These are phyloP conservation scores for Caenorhabditis angaria DNA, from an alignment of 2,888 invertebrate species.

Conservation along the genomic window DNA sequence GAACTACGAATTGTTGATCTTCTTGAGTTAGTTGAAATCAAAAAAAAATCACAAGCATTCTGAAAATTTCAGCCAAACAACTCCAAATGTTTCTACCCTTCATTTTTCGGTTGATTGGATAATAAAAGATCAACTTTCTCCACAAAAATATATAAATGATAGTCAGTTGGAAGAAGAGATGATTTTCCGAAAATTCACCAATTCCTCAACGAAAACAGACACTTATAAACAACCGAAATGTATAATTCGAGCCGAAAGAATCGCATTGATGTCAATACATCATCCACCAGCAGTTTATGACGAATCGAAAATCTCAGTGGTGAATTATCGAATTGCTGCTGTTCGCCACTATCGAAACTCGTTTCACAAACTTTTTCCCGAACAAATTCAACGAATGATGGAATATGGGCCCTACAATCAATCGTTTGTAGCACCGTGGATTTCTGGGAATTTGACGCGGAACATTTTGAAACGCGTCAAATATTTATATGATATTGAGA, in stretches of 20 bases:
- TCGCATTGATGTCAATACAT: constrained; percentile 9
- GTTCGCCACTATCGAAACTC: constrained; percentile 14
- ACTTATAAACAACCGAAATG: neutral
- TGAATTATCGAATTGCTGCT: neutral
- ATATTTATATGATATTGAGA: constrained; percentile 10
- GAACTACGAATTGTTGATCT: neutral
- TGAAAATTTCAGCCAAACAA: no score
- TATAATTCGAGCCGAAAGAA: constrained; percentile 18
- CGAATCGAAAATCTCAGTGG: neutral
- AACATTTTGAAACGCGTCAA: constrained; percentile 10
- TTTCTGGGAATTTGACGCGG: constrained; percentile 9
- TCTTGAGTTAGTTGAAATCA: constrained; percentile 9
- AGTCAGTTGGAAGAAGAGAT: constrained; percentile 9
- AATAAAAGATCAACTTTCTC: constrained; percentile 3
- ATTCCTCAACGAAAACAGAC: neutral
- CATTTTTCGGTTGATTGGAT: constrained; percentile 8
- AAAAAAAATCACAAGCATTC: no score
- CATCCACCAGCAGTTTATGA: neutral
- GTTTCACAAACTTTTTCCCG: neutral
- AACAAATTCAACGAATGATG: neutral
- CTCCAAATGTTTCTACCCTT: neutral
- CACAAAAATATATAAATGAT: constrained; percentile 5
- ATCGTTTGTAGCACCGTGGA: constrained; percentile 3
- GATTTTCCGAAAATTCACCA: constrained; percentile 6
- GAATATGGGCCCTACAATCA: neutral